Conservation (phyloP, 2,888 invertebrate genomes). For the Oligia strigilis region DNA sequence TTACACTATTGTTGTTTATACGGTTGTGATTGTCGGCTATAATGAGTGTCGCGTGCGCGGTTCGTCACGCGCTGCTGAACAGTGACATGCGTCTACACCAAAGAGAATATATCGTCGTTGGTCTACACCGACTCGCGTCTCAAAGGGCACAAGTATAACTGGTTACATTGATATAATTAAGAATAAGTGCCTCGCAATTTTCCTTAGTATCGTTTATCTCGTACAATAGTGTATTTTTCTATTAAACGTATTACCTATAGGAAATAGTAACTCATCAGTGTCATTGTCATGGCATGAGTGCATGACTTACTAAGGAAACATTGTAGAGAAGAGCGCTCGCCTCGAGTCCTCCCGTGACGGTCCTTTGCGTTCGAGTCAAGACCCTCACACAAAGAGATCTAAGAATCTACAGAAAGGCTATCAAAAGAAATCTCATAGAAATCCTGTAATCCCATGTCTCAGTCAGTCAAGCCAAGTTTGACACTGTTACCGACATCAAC, state of each 20-base stretch:
- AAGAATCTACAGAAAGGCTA: too few species aligned
- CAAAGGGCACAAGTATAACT: not conserved
- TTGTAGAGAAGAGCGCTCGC: not conserved
- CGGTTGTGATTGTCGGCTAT: not conserved
- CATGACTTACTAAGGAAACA: not conserved
- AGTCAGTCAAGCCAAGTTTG: too few species aligned
- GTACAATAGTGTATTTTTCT: not conserved
- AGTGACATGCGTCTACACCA: not conserved
- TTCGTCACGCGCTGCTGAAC: not conserved
- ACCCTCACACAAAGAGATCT: too few species aligned
- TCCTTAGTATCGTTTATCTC: not conserved
- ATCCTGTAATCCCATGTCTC: too few species aligned
- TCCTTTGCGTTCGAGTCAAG: too few species aligned
- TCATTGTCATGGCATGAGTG: not conserved
- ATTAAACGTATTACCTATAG: not conserved
- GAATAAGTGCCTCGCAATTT: not conserved
- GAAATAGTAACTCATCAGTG: not conserved
- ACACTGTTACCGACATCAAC: too few species aligned
- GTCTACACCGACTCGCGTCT: not conserved
- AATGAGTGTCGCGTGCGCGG: not conserved
- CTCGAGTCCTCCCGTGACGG: not conserved
- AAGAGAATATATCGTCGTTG: too few species aligned
- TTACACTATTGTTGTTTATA: not conserved
- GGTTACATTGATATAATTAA: not conserved
- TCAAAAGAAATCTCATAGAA: too few species aligned